Evolutionary conservation across 2,888 invertebrate genomes (phyloP), one percentile per base, ranked within the genome.

Genomic region (Trissoscelio sp.): DNA sequence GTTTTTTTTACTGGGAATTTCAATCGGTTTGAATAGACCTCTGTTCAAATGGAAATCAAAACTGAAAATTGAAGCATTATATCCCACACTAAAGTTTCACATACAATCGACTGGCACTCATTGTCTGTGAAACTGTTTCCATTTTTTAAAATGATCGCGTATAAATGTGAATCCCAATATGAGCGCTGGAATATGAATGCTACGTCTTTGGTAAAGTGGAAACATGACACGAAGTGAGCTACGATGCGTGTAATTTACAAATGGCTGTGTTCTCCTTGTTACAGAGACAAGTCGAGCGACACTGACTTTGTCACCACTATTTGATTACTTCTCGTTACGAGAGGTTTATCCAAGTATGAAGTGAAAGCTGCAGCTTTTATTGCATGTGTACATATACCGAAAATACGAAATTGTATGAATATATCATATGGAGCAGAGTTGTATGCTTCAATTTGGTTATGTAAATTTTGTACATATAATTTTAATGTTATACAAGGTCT

Each of bases 301-400:
- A 20, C 48, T 70, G 69, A 75, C 74, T 80, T 74, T 75, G 70
- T 80, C 74, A 14, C 74, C 70, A 31, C 74, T 74, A 70, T 75
- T 80, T 75, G 80, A 80, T 74, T 80, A 80, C 70, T 70, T 58
- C 74, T 74, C 64, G 80, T 74, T 80, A 80, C 57, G 64, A 74
- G 74, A 58, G 70, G 58, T 64, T 79, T 62, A 79, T 79, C 75
- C 70, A 67, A 70, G 60, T 79, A 53, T 64, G 67, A 22, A 58
- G 67, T 44, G 53, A 66, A 79, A 60, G 60, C 64, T 24, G 18
- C 20, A 42, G 69, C 57, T 64, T 72, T 72, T 73, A 79, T 67
- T 64, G 58, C 51, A 44, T 31, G 12, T 48, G 39, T 18, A 66
- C 34, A 57, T 22, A 67, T n/a, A 18, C 18, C 14, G 16, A 67